Evolutionary conservation across 1,140 invertebrate species (phyloP).

Genomic region (Choristoneura fumiferana): DNA sequence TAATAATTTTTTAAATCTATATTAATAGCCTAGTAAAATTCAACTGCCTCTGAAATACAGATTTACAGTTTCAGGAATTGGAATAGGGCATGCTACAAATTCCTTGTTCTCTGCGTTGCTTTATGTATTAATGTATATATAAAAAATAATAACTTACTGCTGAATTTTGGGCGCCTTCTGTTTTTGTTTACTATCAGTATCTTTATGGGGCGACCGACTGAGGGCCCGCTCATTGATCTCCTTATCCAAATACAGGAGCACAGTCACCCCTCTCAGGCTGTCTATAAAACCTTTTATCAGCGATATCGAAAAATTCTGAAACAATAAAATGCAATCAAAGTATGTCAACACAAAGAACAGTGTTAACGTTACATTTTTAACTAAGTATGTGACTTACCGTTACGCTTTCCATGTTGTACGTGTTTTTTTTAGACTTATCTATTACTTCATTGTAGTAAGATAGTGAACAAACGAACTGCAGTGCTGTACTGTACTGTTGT

Average conservation of each 20-base stretch:
- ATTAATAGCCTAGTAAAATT: no score
- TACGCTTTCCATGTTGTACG: conserved; percentile 57
- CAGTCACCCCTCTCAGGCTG: conserved; percentile 83
- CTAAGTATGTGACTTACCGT: conserved; percentile 39
- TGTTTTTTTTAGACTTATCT: conserved; percentile 29
- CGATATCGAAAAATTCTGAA: conserved; percentile 82
- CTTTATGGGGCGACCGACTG: conserved; percentile 74
- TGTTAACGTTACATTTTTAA: neutral
- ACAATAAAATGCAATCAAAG: conserved; percentile 46
- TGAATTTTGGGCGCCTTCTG: conserved; percentile 63
- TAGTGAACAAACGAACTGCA: conserved; percentile 30
- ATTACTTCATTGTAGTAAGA: conserved; percentile 42
- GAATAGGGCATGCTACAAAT: no score
- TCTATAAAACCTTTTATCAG: conserved; percentile 83
- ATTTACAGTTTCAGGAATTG: no score
- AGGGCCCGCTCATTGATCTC: conserved; percentile 82
- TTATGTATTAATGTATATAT: neutral
- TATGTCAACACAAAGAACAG: conserved; percentile 29
- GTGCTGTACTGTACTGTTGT: no score
- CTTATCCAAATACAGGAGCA: conserved; percentile 86
- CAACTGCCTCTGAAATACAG: no score
- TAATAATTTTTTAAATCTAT: no score
- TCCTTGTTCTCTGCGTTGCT: no score
- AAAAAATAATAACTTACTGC: conserved; percentile 67
- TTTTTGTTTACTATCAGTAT: conserved; percentile 74